Percentiles rank a stretch among this genome's conserved stretches.
These are phyloP conservation scores for Galaxias olidus DNA, from an alignment of 2,797 vertebrate species.

Conservation along the genomic window DNA sequence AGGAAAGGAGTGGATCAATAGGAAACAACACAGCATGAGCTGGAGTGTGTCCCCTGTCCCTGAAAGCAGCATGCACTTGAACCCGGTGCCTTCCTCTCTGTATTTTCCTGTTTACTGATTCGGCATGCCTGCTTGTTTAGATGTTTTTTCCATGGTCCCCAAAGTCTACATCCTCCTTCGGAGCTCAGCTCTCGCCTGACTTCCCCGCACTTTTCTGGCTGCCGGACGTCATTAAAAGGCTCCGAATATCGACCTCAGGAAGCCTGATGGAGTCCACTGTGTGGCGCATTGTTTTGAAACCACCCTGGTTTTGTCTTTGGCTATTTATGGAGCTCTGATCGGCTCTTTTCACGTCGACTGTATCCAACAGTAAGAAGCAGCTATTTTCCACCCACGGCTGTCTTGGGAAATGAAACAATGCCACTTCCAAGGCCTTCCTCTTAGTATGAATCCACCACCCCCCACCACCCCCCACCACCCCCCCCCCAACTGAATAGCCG, in stretches of 20 bases:
- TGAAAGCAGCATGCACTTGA: constrained; percentile 60
- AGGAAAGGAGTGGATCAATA: constrained; percentile 69
- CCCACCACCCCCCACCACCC: constrained; percentile 32
- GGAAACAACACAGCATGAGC: constrained; percentile 68
- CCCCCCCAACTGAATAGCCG: constrained; percentile 33
- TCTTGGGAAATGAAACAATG: constrained; percentile 66
- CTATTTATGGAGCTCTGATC: constrained; percentile 66
- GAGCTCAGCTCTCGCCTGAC: constrained; percentile 47
- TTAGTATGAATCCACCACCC: constrained; percentile 52
- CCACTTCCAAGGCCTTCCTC: constrained; percentile 62
- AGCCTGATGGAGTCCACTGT: constrained; percentile 62
- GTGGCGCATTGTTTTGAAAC: constrained; percentile 70
- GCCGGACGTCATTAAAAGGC: constrained; percentile 71
- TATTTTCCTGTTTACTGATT: constrained; percentile 79
- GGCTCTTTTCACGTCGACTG: constrained; percentile 51
- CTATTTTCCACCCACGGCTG: constrained; percentile 55
- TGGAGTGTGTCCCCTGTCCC: constrained; percentile 67
- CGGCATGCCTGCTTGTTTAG: constrained; percentile 61
- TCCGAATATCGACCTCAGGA: constrained; percentile 70
- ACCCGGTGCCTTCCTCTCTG: constrained; percentile 74
- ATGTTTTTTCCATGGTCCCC: constrained; percentile 73
- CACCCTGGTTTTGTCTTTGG: constrained; percentile 46
- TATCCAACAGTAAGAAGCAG: constrained; percentile 46
- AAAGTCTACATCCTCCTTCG: constrained; percentile 71
- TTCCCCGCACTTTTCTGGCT: constrained; percentile 51